Evolutionary conservation across 2,113 vertebrate genomes (phyloP).

Genomic region (Nestor notabilis): DNA sequence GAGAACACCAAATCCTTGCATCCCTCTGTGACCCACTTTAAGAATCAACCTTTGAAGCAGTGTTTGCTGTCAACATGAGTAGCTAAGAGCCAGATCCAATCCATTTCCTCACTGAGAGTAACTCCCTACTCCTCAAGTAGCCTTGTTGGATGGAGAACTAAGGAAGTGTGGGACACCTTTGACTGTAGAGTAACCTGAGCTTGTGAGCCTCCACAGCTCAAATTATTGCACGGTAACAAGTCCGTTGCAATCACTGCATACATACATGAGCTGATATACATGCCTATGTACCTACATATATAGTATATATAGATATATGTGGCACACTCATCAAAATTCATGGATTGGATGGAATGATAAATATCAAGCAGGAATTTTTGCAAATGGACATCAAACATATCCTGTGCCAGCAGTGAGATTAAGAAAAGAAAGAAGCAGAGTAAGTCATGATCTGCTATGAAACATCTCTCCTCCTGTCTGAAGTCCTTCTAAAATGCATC

Average conservation of each 20-base stretch:
- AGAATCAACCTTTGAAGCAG: neutral
- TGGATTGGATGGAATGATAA: neutral
- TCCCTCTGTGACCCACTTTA: neutral
- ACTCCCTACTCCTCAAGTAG: fast-evolving
- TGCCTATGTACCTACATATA: neutral
- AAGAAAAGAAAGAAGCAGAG: neutral
- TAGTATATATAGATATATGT: neutral
- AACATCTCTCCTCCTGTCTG: neutral
- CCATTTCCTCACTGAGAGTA: neutral
- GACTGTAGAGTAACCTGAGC: neutral
- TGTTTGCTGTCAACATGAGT: neutral
- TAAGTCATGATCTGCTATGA: neutral
- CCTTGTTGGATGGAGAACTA: neutral
- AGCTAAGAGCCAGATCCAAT: neutral
- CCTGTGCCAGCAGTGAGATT: neutral
- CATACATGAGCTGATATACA: neutral
- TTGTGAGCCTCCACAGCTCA: neutral
- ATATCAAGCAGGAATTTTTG: neutral
- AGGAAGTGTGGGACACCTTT: neutral
- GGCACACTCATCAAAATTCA: neutral
- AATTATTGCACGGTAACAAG: neutral
- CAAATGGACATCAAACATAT: neutral
- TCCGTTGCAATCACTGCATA: neutral
- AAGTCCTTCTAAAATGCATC: neutral
- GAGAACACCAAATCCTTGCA: neutral